phyloP scores from a whole-genome alignment of 2,888 invertebrate genomes.

The Eupeodes luniger region DNA sequence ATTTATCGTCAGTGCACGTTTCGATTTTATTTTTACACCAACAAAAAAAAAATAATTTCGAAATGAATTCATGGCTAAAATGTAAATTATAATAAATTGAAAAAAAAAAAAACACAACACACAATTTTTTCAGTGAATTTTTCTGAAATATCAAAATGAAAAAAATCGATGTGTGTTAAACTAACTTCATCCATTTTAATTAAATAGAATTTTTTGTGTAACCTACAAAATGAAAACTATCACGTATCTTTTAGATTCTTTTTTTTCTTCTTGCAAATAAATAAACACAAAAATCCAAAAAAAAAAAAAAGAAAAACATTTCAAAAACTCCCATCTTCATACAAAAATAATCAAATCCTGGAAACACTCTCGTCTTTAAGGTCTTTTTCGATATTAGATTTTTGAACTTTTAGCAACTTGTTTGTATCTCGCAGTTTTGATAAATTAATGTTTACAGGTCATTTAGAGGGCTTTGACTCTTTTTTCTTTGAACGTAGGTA shows the following conservation, averaged over 20 bases:
- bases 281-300: neutral
- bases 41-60: conserved; percentile 13
- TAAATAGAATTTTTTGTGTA: neutral
- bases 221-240: conserved; percentile 24
- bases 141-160: neutral
- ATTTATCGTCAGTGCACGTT: conserved; percentile 14
- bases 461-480: conserved; percentile 54
- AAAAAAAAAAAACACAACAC: conserved; percentile 25
- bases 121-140: conserved; percentile 6
- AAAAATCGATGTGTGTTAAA: neutral
- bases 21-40: conserved; percentile 11
- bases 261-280: conserved; percentile 1
- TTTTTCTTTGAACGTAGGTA: too few relatives aligned
- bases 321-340: neutral
- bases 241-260: conserved; percentile 12
- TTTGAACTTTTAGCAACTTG: conserved; percentile 49
- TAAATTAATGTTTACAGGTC: conserved; percentile 46
- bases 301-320: too few relatives aligned
- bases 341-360: conserved; percentile 1
- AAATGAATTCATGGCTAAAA: conserved; percentile 50
- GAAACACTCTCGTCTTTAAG: neutral
- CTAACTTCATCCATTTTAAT: conserved; percentile 7
- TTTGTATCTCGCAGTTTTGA: conserved; percentile 2
- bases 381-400: conserved; percentile 32
- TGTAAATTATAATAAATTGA: neutral